Conservation (phyloP, 2,888 invertebrate genomes). For the Aspidapion aeneum region DNA sequence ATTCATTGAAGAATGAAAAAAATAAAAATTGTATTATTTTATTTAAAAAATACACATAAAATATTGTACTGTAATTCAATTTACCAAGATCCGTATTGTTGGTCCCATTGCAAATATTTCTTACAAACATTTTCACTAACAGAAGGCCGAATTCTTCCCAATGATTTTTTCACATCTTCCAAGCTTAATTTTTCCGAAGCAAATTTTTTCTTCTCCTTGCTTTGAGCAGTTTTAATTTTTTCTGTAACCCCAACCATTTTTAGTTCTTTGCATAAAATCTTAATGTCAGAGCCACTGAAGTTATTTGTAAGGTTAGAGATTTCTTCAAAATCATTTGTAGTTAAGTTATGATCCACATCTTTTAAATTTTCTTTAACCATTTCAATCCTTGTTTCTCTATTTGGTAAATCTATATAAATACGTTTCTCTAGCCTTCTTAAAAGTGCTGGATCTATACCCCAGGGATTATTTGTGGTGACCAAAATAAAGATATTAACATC, state of each 20-base stretch:
- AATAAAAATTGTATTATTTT: neutral
- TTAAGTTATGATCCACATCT: conserved; percentile 37
- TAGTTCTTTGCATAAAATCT: conserved; percentile 83
- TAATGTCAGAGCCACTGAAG: conserved; percentile 88
- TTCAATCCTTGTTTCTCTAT: conserved; percentile 57
- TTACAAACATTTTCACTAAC: conserved; percentile 52
- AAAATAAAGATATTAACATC: conserved; percentile 70
- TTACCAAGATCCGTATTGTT: neutral
- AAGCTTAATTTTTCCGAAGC: conserved; percentile 50
- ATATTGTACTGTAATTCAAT: too few relatives aligned
- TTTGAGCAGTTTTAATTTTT: conserved; percentile 29
- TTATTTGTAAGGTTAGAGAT: conserved; percentile 61
- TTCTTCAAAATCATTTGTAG: conserved; percentile 42
- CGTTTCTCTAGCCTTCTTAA: conserved; percentile 85
- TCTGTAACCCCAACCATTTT: conserved; percentile 75
- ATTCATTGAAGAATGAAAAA: too few relatives aligned
- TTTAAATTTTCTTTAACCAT: conserved; percentile 65
- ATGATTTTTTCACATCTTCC: conserved; percentile 37
- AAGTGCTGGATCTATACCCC: conserved; percentile 89
- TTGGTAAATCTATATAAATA: conserved; percentile 77
- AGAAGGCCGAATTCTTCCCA: conserved; percentile 55
- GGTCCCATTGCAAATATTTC: conserved; percentile 59
- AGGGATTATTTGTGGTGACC: conserved; percentile 89
- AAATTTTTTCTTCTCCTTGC: conserved; percentile 36
- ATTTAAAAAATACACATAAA: too few relatives aligned